Base-by-base conservation (phyloP, 1,140 invertebrate species). In the Drosophila rufa region DNA sequence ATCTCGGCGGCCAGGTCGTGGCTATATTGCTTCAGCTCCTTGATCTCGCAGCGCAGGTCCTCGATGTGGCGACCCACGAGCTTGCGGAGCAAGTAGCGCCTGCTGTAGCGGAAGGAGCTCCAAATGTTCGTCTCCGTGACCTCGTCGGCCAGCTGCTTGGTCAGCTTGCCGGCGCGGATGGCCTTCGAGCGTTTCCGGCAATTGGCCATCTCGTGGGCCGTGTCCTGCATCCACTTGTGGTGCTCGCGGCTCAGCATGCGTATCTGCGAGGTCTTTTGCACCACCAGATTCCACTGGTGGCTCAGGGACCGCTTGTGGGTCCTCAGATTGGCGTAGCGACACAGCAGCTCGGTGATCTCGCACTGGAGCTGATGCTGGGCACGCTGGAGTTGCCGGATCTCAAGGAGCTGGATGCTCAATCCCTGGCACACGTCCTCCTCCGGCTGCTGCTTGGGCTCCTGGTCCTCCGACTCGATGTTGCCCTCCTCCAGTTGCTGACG, bases 41-140 rank as follows among this genome's bases (percentile, higher is more conserved):
- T 5, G 30, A 85, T 33, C 25, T 84, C 78, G 0, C 15, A 6
- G 0, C 25, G n/a, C 2, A 85, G 78, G 2, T 78, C 75, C 0
- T 27, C 40, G 12, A 85, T 4, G 22, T 85, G 62, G 6, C 50
- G 50, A 4, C 2, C 8, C 6, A 85, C 22, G 0, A 42, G 22
- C 4, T 11, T 43, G 0, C 45, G 40, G 0, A 84, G 43, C 19
- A 56, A 11, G 5, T 46, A 77, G 0, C 47, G 50, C 2, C 17
- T 15, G 2, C 30, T 45, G 2, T 57, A 68, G 1, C 36, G 50
- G 11, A 43, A 19, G 0, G 55, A 57, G 14, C 58, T 61, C 14
- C 22, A 25, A 0, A 40, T 43, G 14, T 77, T 50, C 1, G 62
- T 65, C 3, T 30, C 50, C 8, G 70, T 68, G 6, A 85, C 59